A percentile compares a stretch with the other conserved stretches of the same genome.
phyloP scores from a whole-genome alignment of 2,888 invertebrate genomes.

The Cheilosia vulpina region DNA sequence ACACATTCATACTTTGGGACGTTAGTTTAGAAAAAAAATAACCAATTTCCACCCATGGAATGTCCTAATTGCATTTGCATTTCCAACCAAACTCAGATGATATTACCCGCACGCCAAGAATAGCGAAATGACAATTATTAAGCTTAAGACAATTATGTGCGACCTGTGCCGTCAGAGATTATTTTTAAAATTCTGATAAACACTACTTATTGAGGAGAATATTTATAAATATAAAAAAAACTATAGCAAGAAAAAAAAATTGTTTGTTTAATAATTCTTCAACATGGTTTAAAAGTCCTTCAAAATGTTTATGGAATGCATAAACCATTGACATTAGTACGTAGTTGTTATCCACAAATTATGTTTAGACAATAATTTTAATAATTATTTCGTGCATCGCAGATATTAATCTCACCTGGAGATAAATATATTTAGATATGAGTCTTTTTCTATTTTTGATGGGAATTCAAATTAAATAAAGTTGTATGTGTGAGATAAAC shows the following conservation, averaged over 20 bases:
- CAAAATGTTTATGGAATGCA: constrained; percentile 28
- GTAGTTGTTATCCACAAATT: neutral
- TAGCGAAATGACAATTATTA: constrained; percentile 31
- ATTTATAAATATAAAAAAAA: constrained; percentile 11
- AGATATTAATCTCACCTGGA: constrained; percentile 25
- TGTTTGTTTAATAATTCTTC: constrained; percentile 23
- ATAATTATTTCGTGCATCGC: neutral
- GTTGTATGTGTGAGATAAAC: neutral
- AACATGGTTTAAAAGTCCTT: constrained; percentile 4
- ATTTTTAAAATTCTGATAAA: constrained; percentile 53
- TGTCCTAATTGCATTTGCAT: constrained; percentile 35
- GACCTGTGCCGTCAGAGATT: constrained; percentile 44
- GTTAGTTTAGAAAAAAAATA: neutral
- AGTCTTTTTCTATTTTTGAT: neutral
- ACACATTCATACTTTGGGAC: neutral
- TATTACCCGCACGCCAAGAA: constrained; percentile 10
- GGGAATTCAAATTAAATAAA: neutral
- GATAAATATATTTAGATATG: constrained; percentile 26
- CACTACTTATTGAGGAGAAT: constrained; percentile 8
- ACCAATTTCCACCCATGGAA: constrained; percentile 18
- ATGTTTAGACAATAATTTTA: neutral
- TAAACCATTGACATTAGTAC: constrained; percentile 26
- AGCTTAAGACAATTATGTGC: constrained; percentile 36
- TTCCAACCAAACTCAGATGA: constrained; percentile 2
- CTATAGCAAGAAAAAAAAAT: neutral